A percentile compares a stretch with the other conserved stretches of the same genome.
Conservation (phyloP, 2,797 vertebrate genomes). For the Falco naumanni region DNA sequence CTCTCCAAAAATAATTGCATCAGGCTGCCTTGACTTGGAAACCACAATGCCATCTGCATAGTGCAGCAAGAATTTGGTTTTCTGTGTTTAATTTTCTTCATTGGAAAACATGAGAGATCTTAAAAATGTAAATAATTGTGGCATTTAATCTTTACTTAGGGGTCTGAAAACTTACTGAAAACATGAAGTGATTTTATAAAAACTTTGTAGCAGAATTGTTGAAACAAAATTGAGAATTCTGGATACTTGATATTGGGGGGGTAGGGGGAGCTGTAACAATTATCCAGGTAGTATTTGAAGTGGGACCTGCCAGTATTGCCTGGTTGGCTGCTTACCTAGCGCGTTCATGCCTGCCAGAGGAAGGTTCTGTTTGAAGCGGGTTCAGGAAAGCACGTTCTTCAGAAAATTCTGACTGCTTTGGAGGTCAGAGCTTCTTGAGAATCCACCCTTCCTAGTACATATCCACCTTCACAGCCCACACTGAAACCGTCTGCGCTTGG, state of each 20-base stretch:
- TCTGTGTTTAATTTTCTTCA: background rate
- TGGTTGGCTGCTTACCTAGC: background rate
- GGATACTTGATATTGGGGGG: background rate
- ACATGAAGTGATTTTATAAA: background rate
- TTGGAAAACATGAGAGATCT: background rate
- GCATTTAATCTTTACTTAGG: background rate
- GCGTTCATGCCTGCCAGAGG: background rate
- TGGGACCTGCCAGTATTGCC: background rate
- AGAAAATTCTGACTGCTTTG: slow-evolving; percentile 7
- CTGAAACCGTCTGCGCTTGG: background rate
- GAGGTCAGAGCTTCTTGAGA: background rate
- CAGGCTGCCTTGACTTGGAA: background rate
- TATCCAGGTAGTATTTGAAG: background rate
- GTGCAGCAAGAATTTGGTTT: slow-evolving; percentile 12
- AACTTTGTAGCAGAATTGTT: background rate
- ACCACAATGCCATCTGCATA: background rate
- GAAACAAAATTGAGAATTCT: background rate
- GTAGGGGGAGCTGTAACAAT: background rate
- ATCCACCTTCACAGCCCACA: background rate
- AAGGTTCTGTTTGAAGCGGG: background rate
- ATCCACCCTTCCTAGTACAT: background rate
- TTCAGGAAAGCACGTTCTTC: slow-evolving; percentile 12
- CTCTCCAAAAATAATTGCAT: background rate
- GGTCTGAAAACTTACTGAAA: background rate
- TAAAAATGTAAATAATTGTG: background rate